phyloP scores from a whole-genome alignment of 2,888 invertebrate species.

The Deilephila elpenor region DNA sequence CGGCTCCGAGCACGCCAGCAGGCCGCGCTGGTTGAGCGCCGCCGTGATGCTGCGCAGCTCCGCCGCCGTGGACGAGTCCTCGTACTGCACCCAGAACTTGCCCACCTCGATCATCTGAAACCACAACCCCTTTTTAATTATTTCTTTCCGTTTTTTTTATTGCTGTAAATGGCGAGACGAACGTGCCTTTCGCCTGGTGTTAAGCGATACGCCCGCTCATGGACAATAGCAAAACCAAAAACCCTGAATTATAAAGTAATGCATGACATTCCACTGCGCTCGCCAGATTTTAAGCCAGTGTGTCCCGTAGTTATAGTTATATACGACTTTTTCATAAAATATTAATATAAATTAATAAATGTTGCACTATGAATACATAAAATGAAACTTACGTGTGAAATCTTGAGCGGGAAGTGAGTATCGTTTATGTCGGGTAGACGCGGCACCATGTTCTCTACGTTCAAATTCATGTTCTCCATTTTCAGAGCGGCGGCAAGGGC shows the following conservation, averaged over 20 bases:
- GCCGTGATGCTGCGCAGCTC: conserved; percentile 51
- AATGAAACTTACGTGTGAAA: conserved; percentile 81
- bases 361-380: neutral
- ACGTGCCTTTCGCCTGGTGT: too few relatives aligned
- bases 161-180: too few relatives aligned
- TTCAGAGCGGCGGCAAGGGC: conserved; percentile 69
- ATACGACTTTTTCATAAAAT: too few relatives aligned
- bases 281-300: too few relatives aligned
- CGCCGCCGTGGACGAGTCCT: conserved; percentile 70
- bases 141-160: too few relatives aligned
- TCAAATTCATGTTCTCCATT: conserved; percentile 42
- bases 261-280: too few relatives aligned
- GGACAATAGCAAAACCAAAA: too few relatives aligned
- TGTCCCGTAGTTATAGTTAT: too few relatives aligned
- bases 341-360: neutral
- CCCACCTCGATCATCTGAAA: conserved; percentile 85
- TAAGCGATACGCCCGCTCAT: too few relatives aligned
- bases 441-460: conserved; percentile 66
- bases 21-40: conserved; percentile 50
- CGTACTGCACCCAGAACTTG: conserved; percentile 88
- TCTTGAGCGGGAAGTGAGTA: conserved; percentile 79
- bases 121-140: neutral
- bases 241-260: too few relatives aligned
- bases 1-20: conserved; percentile 51
- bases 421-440: conserved; percentile 86